Evolutionary conservation across 2,113 vertebrate genomes (phyloP).

Genomic region (Psephotus haematonotus): DNA sequence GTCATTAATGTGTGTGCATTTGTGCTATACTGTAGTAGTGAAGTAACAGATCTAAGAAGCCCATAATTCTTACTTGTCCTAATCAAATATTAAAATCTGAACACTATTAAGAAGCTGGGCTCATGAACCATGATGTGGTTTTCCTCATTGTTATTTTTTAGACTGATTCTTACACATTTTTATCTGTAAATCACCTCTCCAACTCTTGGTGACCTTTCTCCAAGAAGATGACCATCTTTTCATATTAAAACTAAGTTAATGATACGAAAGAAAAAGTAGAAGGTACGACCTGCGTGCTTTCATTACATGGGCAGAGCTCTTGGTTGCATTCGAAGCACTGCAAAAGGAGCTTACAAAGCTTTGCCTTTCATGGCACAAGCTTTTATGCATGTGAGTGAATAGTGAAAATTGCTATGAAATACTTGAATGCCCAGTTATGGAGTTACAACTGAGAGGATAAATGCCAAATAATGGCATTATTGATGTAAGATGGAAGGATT

Average conservation of each 20-base stretch:
- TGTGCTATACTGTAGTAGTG: not conserved
- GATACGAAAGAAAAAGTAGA: not conserved
- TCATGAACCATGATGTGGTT: not conserved
- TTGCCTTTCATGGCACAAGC: not conserved
- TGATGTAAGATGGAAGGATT: not conserved
- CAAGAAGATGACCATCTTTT: not conserved
- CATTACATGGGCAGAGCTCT: not conserved
- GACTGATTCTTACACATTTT: not conserved
- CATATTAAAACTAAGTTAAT: not conserved
- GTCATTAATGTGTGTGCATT: not conserved
- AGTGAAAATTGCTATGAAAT: slow-evolving; percentile 10
- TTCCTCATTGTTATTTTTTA: not conserved
- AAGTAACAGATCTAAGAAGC: not conserved
- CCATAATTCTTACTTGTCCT: not conserved
- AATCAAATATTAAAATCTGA: not conserved
- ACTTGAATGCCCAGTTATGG: not conserved
- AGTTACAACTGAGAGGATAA: not conserved
- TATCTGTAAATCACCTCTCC: not conserved
- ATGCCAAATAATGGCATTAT: not conserved
- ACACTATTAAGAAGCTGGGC: not conserved
- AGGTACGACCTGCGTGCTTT: not conserved
- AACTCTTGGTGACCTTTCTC: not conserved
- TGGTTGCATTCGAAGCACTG: not conserved
- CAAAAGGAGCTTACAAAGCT: not conserved
- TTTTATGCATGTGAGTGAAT: not conserved